These are phyloP conservation scores for Anoplius nigerrimus DNA, from an alignment of 2,888 invertebrate species.

Conservation along the genomic window DNA sequence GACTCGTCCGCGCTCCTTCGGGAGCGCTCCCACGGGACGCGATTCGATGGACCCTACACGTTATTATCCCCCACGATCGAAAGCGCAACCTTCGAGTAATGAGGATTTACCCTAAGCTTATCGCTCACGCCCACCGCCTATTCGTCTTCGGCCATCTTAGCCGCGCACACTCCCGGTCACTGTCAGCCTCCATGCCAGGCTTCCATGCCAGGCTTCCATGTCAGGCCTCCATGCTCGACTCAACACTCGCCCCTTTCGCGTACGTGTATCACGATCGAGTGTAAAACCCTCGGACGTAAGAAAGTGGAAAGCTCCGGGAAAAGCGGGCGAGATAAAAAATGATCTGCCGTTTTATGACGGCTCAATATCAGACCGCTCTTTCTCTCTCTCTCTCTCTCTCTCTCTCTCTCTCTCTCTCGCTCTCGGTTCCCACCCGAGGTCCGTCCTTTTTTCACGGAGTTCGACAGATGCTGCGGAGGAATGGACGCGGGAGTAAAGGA, in stretches of 20 bases:
- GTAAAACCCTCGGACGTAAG: slow-evolving; percentile 1
- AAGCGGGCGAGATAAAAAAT: too few species aligned
- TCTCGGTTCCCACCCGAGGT: too few species aligned
- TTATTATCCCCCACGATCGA: slow-evolving; percentile 50
- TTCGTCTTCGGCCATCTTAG: too few species aligned
- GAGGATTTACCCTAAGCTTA: slow-evolving; percentile 46
- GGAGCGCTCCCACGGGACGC: slow-evolving; percentile 33
- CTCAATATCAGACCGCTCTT: neutral
- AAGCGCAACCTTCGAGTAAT: slow-evolving; percentile 39
- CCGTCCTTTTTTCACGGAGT: neutral
- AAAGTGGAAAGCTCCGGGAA: neutral
- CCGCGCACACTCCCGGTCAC: too few species aligned
- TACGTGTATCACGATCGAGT: slow-evolving; percentile 1
- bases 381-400: neutral
- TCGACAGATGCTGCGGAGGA: too few species aligned
- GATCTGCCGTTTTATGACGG: too few species aligned
- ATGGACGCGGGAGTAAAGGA: too few species aligned
- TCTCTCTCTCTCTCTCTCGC: neutral
- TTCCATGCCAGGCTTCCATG: neutral
- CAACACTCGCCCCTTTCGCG: neutral
- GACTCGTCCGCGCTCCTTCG: slow-evolving; percentile 50
- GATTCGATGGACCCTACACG: slow-evolving; percentile 38
- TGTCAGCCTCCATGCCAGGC: neutral
- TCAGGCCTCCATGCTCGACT: neutral
- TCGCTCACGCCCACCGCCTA: too few species aligned